Conservation (phyloP, 2,888 invertebrate genomes). For the Chaetogeoica ovagalla region DNA sequence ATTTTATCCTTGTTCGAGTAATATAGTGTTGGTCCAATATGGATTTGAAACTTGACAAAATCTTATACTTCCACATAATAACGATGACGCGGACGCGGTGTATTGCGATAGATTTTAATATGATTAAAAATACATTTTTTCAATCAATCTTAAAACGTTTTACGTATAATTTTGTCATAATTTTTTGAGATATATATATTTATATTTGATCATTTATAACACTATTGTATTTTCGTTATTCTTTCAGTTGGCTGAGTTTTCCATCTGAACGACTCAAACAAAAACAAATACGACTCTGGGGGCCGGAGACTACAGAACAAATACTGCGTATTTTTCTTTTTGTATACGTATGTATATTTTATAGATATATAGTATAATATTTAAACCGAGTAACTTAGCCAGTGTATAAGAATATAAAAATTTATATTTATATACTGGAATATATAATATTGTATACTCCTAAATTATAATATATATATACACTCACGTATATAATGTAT, state of each 20-base stretch:
- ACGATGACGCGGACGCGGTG: not conserved
- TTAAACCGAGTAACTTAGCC: no score
- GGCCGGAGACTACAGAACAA: constrained; percentile 15
- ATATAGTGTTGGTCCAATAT: not conserved
- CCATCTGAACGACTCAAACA: constrained; percentile 13
- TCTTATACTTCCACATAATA: not conserved
- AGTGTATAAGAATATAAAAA: no score
- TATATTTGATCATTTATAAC: not conserved
- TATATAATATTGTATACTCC: no score
- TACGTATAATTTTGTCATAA: not conserved
- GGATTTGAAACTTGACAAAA: not conserved
- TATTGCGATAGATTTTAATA: not conserved
- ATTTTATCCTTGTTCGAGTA: not conserved
- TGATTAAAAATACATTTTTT: constrained; percentile 23
- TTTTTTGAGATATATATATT: constrained; percentile 6
- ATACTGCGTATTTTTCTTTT: not conserved
- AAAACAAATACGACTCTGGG: not conserved
- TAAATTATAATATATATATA: no score
- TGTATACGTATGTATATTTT: no score
- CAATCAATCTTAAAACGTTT: constrained; percentile 1
- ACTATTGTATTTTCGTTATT: constrained; percentile 21
- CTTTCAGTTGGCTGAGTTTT: constrained; percentile 4
- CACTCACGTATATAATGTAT: no score
- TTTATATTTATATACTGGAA: no score
- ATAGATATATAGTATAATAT: no score